Percentiles rank a stretch among this genome's conserved stretches.
Conservation (phyloP, 2,113 vertebrate species). For the Maccullochella peelii region DNA sequence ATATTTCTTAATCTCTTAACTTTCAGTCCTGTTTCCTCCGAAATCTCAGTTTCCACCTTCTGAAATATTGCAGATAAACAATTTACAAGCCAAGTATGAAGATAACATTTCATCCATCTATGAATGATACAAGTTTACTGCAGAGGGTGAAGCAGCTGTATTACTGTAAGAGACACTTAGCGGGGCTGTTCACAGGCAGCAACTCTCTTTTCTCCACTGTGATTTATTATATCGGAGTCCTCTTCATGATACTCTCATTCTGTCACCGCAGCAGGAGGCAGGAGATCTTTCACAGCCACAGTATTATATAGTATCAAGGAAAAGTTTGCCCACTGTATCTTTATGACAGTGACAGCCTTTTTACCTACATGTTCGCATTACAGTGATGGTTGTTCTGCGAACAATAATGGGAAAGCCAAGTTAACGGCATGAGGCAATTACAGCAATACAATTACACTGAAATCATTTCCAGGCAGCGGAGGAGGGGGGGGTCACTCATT, state of each 20-base stretch:
- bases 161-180: not conserved
- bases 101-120: not conserved
- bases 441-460: constrained; percentile 45
- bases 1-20: no score
- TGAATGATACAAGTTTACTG: not conserved
- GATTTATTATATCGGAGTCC: not conserved
- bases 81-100: no score
- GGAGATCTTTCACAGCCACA: not conserved
- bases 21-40: not conserved
- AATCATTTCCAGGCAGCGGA: constrained; percentile 54
- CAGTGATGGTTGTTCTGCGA: not conserved
- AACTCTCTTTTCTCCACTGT: not conserved
- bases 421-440: constrained; percentile 47
- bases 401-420: constrained; percentile 29
- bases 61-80: not conserved
- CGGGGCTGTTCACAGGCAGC: not conserved
- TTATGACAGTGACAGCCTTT: not conserved
- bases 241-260: not conserved
- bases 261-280: not conserved
- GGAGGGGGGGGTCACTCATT: not conserved
- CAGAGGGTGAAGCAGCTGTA: not conserved
- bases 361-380: not conserved
- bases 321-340: not conserved
- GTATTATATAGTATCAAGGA: not conserved
- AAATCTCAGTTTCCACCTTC: not conserved